Evolutionary conservation across 2,888 invertebrate genomes (phyloP).

Genomic region (Syrphus vitripennis): DNA sequence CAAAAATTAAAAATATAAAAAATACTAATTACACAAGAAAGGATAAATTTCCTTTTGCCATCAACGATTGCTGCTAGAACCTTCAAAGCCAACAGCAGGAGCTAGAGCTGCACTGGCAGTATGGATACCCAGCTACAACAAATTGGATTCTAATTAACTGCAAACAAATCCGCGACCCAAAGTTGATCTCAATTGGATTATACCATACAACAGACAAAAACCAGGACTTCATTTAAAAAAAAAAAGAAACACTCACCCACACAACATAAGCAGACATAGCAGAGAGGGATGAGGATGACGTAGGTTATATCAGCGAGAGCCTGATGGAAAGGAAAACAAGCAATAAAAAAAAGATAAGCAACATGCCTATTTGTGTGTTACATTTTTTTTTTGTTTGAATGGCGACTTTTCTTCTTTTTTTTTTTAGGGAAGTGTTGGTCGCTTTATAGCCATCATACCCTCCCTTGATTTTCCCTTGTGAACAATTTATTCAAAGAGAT

Average conservation of each 20-base stretch:
- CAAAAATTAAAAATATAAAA: background rate
- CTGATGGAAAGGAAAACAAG: background rate
- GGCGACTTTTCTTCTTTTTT: background rate
- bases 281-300: background rate
- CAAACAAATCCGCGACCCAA: slow-evolving; percentile 25
- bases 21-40: slow-evolving; percentile 4
- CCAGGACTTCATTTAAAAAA: background rate
- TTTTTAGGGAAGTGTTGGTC: slow-evolving; percentile 12
- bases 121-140: background rate
- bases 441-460: background rate
- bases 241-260: background rate
- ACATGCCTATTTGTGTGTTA: background rate
- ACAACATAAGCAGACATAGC: background rate
- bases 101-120: too few species aligned
- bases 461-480: background rate
- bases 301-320: too few species aligned
- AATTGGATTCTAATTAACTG: slow-evolving; percentile 29
- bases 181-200: slow-evolving; percentile 28
- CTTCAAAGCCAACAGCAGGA: background rate
- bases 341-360: background rate
- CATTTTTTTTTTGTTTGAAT: background rate
- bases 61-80: too few species aligned
- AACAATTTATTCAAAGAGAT: background rate
- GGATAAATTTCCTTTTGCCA: background rate
- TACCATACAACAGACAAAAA: background rate